A percentile compares a stretch with the other conserved stretches of the same genome.
These are phyloP conservation scores for Drosophila peninsularis DNA, from an alignment of 2,888 invertebrate species.

Conservation along the genomic window DNA sequence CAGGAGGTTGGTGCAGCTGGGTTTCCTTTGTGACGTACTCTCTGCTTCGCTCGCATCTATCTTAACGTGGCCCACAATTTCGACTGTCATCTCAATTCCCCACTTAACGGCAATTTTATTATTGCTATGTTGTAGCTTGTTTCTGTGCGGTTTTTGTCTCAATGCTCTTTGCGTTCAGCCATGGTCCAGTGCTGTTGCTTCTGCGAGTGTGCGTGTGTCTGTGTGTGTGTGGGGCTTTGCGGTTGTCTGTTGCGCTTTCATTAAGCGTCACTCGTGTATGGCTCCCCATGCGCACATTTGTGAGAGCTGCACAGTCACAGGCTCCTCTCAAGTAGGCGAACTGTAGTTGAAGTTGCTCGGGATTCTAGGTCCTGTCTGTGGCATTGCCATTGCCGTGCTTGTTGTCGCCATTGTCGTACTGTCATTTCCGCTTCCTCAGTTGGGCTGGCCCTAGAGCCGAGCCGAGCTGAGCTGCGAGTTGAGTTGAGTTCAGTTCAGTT, in stretches of 20 bases:
- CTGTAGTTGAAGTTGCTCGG: conserved; percentile 52
- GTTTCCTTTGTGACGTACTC: conserved; percentile 1
- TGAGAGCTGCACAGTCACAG: conserved; percentile 32
- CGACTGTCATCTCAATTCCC: conserved; percentile 64
- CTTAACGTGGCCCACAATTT: conserved; percentile 6
- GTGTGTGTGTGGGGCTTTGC: conserved; percentile 10
- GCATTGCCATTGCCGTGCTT: conserved; percentile 71
- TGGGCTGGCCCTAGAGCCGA: conserved; percentile 34
- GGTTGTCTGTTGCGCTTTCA: conserved; percentile 75
- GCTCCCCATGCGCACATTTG: conserved; percentile 68
- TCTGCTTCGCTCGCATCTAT: background rate
- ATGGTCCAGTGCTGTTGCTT: conserved; percentile 47
- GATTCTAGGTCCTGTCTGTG: conserved; percentile 40
- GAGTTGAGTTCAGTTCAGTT: conserved; percentile 7
- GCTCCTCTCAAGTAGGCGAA: conserved; percentile 57
- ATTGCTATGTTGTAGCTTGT: conserved; percentile 61
- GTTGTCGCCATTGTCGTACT: conserved; percentile 72
- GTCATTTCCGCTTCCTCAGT: conserved; percentile 75
- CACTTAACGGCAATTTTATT: conserved; percentile 74
- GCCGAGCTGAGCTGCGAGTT: background rate
- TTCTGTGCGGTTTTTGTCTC: conserved; percentile 25
- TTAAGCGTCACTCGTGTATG: conserved; percentile 77
- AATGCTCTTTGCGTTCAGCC: conserved; percentile 25
- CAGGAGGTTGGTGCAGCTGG: conserved; percentile 4
- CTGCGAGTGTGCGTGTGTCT: background rate